A percentile compares a stretch with the other conserved stretches of the same genome.
phyloP scores from a whole-genome alignment of 2,888 invertebrate species.

The Macropis europaea region DNA sequence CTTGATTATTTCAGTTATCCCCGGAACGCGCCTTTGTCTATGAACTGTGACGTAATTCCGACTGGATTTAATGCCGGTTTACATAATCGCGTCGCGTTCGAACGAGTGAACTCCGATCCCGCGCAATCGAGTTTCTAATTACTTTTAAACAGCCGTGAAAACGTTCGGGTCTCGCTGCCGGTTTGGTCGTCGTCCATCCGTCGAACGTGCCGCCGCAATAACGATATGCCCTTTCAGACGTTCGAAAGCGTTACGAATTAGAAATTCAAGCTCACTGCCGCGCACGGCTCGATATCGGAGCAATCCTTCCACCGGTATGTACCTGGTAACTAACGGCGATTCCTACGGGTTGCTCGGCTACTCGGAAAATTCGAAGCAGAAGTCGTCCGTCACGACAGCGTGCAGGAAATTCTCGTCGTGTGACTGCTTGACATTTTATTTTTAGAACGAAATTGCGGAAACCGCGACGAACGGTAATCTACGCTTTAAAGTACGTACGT shows the following conservation, averaged over 20 bases:
- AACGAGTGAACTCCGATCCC: neutral
- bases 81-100: constrained; percentile 7
- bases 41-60: constrained; percentile 13
- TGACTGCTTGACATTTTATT: constrained; percentile 40
- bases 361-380: constrained; percentile 30
- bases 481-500: neutral
- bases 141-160: constrained; percentile 20
- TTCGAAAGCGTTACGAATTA: constrained; percentile 34
- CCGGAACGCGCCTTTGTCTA: neutral
- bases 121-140: constrained; percentile 5
- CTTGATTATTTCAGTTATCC: constrained; percentile 32
- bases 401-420: constrained; percentile 38
- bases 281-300: neutral
- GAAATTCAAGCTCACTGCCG: constrained; percentile 18
- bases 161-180: neutral
- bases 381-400: neutral
- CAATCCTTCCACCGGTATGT: constrained; percentile 15
- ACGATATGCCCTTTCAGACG: neutral
- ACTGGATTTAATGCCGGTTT: neutral
- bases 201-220: neutral
- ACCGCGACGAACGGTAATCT: neutral
- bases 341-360: constrained; percentile 11
- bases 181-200: neutral
- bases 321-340: constrained; percentile 16
- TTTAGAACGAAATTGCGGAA: constrained; percentile 22